Base-by-base conservation (phyloP, 1,140 invertebrate species). In the Ectropis grisescens region DNA sequence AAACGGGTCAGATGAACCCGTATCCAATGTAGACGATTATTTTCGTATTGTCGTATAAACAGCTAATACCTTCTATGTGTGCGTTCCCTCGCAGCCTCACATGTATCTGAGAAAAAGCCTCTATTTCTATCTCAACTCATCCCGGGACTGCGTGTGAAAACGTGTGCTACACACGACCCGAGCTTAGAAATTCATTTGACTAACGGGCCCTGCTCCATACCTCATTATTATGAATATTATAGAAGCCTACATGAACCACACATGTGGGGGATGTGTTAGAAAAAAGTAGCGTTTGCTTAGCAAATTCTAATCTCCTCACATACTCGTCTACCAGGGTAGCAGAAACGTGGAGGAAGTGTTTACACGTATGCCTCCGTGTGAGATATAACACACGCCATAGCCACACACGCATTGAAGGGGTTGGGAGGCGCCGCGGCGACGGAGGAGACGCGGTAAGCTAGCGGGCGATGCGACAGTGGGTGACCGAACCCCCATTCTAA, bases 291-390 rank as follows among this genome's bases (percentile, higher is more conserved):
- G 57, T 76, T 76, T 72, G 71, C 62, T 80, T 75, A 80, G 75
- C 57, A 80, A 76, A 74, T 76, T 80, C 75, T 80, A 80, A 80
- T 80, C 75, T 80, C 66, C 71, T 64, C 75, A 76, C 75, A 80
- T 80, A 80, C 71, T 75, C 71, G 40, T 47, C 35, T 59, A 76
- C 71, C 45, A 76, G 70, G 71, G 49, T 36, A 50, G 30, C 70
- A 76, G 60, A 49, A 67, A 15, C 36, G 16, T 26, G 29, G 34
- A 69, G 65, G 68, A 72, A 64, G 52, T 66, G 25, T 27, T 45
- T 19, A 33, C 62, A 76, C 58, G 60, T 75, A 67, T 76, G 66
- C 33, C 58, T 58, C 50, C 61, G 59, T 61, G 47, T 57, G 50
- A 61, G 56, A 65, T 44, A 58, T 65, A 62, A 58, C 61, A 70